Conservation (phyloP, 2,797 vertebrate species). For the Peromyscus eremicus region DNA sequence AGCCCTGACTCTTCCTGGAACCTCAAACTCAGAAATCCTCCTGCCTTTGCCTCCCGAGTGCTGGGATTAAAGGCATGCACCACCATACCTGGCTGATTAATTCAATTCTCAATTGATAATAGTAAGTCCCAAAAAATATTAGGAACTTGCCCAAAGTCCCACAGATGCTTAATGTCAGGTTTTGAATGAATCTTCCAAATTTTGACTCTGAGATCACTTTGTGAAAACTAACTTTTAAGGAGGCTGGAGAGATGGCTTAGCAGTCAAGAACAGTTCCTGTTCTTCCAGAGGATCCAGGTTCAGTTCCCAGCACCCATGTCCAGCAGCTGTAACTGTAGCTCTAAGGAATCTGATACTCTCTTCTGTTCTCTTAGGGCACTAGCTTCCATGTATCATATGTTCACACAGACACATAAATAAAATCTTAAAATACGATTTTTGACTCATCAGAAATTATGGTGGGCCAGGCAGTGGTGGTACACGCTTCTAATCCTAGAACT, state of each 20-base stretch:
- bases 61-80: neutral
- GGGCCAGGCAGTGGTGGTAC: neutral
- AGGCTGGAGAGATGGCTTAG: neutral
- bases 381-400: neutral
- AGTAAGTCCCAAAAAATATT: neutral
- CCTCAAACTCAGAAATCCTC: neutral
- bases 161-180: neutral
- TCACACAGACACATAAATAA: neutral
- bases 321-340: neutral
- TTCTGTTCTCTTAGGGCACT: neutral
- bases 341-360: neutral
- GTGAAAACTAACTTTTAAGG: neutral
- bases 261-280: neutral
- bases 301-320: neutral
- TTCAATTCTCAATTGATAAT: neutral
- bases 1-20: neutral
- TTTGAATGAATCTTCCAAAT: neutral
- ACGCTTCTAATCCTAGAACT: neutral
- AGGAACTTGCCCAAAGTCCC: neutral
- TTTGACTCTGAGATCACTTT: neutral
- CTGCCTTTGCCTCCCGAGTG: neutral
- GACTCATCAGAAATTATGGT: neutral
- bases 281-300: neutral
- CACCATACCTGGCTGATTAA: neutral
- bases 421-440: neutral